Evolutionary conservation across 1,140 invertebrate genomes (phyloP).

Genomic region (Popillia japonica): DNA sequence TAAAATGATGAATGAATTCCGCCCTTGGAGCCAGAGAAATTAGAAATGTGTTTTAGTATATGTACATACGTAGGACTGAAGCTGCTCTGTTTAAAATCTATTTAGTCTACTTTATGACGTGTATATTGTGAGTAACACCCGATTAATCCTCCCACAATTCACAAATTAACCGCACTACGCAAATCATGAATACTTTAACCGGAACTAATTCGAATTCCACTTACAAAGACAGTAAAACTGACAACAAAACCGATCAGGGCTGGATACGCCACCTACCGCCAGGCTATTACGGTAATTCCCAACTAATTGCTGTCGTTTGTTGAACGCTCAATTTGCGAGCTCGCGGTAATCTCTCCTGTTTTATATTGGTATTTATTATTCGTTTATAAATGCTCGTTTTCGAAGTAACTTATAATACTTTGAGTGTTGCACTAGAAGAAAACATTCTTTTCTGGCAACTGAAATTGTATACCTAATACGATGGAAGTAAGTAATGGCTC

Average conservation of each 20-base stretch:
- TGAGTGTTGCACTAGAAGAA: no score
- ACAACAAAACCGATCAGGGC: constrained; percentile 10
- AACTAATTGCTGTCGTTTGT: constrained; percentile 31
- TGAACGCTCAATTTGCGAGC: constrained; percentile 6
- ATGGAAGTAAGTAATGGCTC: no score
- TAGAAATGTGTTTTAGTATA: neutral
- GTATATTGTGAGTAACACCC: no score
- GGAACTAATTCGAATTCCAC: neutral
- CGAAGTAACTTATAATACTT: neutral
- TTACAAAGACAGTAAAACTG: constrained; percentile 26
- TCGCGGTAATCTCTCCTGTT: neutral
- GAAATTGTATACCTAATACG: no score
- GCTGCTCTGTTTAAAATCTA: no score
- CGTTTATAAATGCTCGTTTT: neutral
- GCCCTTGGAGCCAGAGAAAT: neutral
- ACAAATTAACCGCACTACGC: neutral
- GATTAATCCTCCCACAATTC: no score
- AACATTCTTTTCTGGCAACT: no score
- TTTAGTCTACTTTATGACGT: no score
- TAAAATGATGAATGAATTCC: constrained; percentile 24
- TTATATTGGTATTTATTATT: constrained; percentile 26
- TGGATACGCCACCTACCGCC: neutral
- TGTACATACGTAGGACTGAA: no score
- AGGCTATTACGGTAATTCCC: constrained; percentile 1
- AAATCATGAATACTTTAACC: constrained; percentile 14